Base-by-base conservation (phyloP, 1,140 invertebrate genomes). In the Neodiprion lecontei region DNA sequence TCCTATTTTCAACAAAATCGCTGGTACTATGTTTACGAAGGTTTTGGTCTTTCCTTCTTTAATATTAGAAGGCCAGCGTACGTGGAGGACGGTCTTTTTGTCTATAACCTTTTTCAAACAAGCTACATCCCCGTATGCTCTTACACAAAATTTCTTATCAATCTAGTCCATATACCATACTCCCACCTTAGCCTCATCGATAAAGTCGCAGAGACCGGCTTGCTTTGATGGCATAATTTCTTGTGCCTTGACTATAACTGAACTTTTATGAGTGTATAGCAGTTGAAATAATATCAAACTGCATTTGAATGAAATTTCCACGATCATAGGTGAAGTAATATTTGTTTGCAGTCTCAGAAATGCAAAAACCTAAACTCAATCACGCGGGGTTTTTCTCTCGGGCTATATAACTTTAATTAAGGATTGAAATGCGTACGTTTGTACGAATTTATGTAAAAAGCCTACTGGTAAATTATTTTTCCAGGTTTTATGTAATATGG, bases 1-100 rank as follows among this genome's bases (percentile, higher is more conserved):
- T 53, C 50, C 50, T 53, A 53, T 53, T 53, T 53, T 53, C 50
- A 53, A 53, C n/a, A 53, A 53, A 53, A 53, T 53, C 50, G 50
- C 50, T 53, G 50, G 10, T 11, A 53, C 50, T 53, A 53, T 53
- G 50, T 53, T 53, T 11, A 53, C 50, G 1, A 14, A 53, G 50
- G 50, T 53, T 53, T n/a, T 53, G 50, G 50, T 53, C 50, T 53
- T 53, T 53, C 50, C 50, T 10, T 53, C 50, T 53, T 53, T 53
- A 14, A 53, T 53, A 53, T 53, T 53, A 53, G 50, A 53, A 53
- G 50, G 50, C 50, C 50, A 53, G 50, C 50, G 1, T 53, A 53
- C 10, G 50, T 53, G 50, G 50, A 53, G 50, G 50, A 53, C 50
- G n/a, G 50, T 53, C 50, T 53, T 53, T n/a, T 53, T 53, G 50